Percentiles rank a stretch among this genome's conserved stretches.
Evolutionary conservation across 2,888 invertebrate genomes (phyloP).

Genomic region (Ormyrus rosae): DNA sequence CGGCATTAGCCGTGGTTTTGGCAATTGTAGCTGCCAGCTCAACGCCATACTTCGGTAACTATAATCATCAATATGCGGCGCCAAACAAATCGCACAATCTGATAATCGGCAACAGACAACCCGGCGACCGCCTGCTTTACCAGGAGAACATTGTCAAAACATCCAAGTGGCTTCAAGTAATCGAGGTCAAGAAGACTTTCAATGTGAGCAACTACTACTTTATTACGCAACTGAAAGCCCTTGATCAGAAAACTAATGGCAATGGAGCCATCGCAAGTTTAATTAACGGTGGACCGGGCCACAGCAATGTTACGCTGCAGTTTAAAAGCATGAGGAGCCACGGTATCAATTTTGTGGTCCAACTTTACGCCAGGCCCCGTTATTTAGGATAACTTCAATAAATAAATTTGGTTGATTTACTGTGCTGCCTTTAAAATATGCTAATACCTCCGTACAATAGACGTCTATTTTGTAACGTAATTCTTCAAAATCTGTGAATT

Average conservation of each 20-base stretch:
- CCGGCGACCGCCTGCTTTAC: slow-evolving; percentile 61
- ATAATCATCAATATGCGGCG: background rate
- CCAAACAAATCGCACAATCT: slow-evolving; percentile 62
- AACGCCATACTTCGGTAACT: slow-evolving; percentile 9
- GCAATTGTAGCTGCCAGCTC: slow-evolving; percentile 29
- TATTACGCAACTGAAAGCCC: slow-evolving; percentile 73
- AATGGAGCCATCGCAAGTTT: slow-evolving; percentile 75
- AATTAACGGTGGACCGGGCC: slow-evolving; percentile 73
- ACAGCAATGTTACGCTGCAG: slow-evolving; percentile 69
- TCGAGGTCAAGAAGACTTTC: slow-evolving; percentile 63
- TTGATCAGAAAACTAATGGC: slow-evolving; percentile 75
- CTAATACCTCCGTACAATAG: no score
- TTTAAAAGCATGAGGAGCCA: slow-evolving; percentile 76
- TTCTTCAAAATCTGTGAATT: no score
- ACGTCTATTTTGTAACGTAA: no score
- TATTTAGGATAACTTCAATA: background rate
- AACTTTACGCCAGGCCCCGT: slow-evolving; percentile 69
- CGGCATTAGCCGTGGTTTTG: slow-evolving; percentile 18
- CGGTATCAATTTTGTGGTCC: slow-evolving; percentile 75
- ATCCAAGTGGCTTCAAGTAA: slow-evolving; percentile 63
- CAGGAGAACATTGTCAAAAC: slow-evolving; percentile 62
- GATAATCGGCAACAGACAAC: slow-evolving; percentile 61
- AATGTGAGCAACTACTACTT: slow-evolving; percentile 56
- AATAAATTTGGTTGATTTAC: no score
- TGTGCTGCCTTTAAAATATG: no score